Evolutionary conservation across 2,797 vertebrate genomes (phyloP).

Genomic region (Phataginus tricuspis): DNA sequence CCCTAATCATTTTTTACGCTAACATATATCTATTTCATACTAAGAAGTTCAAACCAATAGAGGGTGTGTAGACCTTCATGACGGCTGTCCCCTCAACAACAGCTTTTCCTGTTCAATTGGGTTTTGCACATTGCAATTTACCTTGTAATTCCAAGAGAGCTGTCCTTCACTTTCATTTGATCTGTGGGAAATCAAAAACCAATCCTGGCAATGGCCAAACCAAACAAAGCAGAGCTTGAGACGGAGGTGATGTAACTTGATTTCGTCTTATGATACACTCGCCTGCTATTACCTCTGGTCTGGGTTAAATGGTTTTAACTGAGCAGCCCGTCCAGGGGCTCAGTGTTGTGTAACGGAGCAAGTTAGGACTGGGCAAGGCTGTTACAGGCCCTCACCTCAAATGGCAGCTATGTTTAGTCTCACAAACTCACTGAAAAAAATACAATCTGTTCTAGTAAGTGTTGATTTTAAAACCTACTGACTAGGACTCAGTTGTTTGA

Average conservation of each 20-base stretch:
- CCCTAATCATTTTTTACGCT: neutral
- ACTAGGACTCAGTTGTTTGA: neutral
- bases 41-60: neutral
- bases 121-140: neutral
- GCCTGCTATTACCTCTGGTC: slow-evolving; percentile 25
- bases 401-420: neutral
- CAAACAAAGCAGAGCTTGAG: slow-evolving; percentile 49
- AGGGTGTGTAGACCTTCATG: neutral
- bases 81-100: neutral
- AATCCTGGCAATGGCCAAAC: neutral
- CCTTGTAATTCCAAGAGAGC: neutral
- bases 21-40: neutral
- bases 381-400: neutral
- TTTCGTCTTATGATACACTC: slow-evolving; percentile 35
- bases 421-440: neutral
- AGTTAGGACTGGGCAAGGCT: neutral
- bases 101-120: neutral
- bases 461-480: neutral
- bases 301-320: slow-evolving; percentile 65
- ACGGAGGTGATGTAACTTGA: neutral
- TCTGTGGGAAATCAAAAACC: slow-evolving; percentile 50
- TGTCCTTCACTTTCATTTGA: neutral
- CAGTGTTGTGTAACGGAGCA: neutral
- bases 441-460: neutral
- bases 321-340: neutral